Percentiles rank a stretch among this genome's conserved stretches.
Conservation (phyloP, 2,113 vertebrate genomes). For the Ranitomeya variabilis region DNA sequence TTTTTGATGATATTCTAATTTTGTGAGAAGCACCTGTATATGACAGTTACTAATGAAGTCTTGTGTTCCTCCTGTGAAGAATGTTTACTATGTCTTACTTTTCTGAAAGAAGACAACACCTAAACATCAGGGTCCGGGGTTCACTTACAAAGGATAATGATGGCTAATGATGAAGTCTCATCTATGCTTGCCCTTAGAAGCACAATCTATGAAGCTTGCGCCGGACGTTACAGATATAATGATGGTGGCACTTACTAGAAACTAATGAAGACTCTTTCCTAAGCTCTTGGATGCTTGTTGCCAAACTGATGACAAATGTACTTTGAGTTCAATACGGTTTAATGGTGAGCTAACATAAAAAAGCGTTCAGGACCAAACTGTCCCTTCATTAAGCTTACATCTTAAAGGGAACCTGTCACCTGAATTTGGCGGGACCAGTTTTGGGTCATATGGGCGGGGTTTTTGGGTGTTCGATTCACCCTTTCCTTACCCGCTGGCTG, state of each 20-base stretch:
- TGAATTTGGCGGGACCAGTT: too few species aligned
- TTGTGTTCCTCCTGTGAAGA: neutral
- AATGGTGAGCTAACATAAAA: neutral
- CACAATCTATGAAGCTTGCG: neutral
- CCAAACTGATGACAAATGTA: neutral
- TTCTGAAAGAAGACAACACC: neutral
- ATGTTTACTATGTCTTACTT: neutral
- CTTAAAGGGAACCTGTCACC: too few species aligned
- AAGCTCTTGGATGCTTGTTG: neutral
- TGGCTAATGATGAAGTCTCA: neutral
- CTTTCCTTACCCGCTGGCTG: too few species aligned
- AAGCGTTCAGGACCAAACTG: neutral
- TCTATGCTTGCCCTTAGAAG: neutral
- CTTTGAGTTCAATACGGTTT: neutral
- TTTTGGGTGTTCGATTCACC: too few species aligned
- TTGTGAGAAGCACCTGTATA: too few species aligned
- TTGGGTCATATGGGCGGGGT: too few species aligned
- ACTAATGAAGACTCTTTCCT: neutral
- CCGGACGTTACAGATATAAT: slow-evolving; percentile 4
- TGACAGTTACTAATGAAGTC: neutral
- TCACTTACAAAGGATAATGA: neutral
- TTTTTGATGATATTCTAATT: too few species aligned
- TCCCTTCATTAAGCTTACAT: neutral
- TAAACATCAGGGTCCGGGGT: neutral
- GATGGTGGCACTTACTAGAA: neutral